Evolutionary conservation across 2,113 vertebrate species (phyloP).

Genomic region (Mola mola): DNA sequence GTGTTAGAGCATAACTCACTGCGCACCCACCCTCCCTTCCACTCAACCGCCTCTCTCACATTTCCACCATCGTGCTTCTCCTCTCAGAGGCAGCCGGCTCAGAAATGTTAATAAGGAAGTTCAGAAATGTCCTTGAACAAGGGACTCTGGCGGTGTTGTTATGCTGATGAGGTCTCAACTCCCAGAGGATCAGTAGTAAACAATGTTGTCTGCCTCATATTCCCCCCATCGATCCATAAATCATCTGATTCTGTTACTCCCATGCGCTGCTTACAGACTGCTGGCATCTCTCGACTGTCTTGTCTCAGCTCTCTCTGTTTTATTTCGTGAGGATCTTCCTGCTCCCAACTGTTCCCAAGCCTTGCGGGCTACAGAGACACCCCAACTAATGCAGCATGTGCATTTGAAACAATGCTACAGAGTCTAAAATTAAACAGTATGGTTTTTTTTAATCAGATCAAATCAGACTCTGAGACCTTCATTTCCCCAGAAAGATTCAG

Average conservation of each 20-base stretch:
- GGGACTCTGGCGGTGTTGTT: conserved; percentile 7
- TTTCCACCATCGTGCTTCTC: conserved; percentile 32
- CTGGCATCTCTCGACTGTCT: background rate
- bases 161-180: conserved; percentile 3
- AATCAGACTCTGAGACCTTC: background rate
- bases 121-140: conserved; percentile 10
- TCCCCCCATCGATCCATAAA: background rate
- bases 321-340: conserved; percentile 8
- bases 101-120: conserved; percentile 25
- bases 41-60: conserved; percentile 11
- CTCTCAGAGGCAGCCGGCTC: conserved; percentile 17
- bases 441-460: background rate
- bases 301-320: background rate
- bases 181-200: conserved; percentile 7
- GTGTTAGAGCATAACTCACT: conserved; percentile 47
- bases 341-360: background rate
- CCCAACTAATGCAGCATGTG: conserved; percentile 1
- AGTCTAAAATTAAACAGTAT: background rate
- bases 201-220: background rate
- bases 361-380: conserved; percentile 25
- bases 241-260: background rate
- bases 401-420: conserved; percentile 3
- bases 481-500: too few relatives aligned
- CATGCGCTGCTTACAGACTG: background rate
- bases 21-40: conserved; percentile 16